Conservation (phyloP, 2,113 vertebrate species). For the Carlito syrichta region DNA sequence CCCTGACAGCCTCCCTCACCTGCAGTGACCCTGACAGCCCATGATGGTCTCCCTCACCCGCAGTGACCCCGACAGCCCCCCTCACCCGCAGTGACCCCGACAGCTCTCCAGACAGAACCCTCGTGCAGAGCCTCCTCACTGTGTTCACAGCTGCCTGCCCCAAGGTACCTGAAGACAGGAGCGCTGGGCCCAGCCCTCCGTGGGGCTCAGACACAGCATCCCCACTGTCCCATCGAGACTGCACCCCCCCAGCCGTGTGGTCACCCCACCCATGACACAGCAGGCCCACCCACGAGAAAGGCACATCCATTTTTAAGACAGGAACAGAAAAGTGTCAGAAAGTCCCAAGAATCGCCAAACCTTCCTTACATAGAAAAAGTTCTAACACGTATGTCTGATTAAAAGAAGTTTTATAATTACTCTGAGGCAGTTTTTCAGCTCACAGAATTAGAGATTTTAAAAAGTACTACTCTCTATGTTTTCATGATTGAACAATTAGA, state of each 20-base stretch:
- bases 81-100: too few species aligned
- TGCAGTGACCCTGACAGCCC: too few species aligned
- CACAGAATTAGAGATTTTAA: neutral
- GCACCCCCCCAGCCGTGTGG: neutral
- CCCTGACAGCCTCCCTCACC: neutral
- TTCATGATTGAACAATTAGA: neutral
- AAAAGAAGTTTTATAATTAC: neutral
- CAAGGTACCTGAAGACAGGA: neutral
- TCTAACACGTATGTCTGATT: neutral
- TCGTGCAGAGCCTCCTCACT: too few species aligned
- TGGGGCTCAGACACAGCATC: too few species aligned
- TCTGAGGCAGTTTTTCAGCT: neutral
- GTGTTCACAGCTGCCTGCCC: too few species aligned
- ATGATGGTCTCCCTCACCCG: too few species aligned
- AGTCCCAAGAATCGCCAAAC: neutral
- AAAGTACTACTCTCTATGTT: neutral
- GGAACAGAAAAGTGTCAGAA: neutral
- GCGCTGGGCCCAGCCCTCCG: rapidly evolving
- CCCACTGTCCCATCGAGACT: neutral
- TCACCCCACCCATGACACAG: rapidly evolving
- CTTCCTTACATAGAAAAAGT: neutral
- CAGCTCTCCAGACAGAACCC: too few species aligned
- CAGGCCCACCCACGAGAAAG: neutral
- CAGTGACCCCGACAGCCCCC: too few species aligned
- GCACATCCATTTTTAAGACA: neutral